Conservation (phyloP, 2,888 invertebrate species). For the Drosophila affinis region DNA sequence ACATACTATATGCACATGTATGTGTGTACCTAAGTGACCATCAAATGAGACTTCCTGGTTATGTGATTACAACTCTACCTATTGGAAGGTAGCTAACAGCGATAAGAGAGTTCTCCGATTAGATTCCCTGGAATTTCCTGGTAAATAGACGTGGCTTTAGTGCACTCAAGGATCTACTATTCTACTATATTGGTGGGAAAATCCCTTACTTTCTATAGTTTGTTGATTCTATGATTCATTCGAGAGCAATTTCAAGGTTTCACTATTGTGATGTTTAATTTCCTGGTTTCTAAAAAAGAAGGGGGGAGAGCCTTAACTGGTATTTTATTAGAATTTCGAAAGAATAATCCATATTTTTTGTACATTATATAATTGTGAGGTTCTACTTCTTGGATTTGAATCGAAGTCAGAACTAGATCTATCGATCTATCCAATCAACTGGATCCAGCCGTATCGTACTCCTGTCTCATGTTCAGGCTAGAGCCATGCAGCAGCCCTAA, state of each 20-base stretch:
- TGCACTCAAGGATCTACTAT: neutral
- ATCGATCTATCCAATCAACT: too few species aligned
- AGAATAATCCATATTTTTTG: neutral
- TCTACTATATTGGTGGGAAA: neutral
- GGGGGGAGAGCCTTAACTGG: neutral
- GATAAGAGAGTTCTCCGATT: conserved; percentile 21
- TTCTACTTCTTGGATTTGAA: neutral
- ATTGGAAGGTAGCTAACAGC: conserved; percentile 17
- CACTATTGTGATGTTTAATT: neutral
- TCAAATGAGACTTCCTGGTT: conserved; percentile 36
- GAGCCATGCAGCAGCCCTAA: neutral
- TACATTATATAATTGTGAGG: neutral
- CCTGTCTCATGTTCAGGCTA: neutral
- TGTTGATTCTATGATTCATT: neutral
- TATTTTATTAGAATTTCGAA: too few species aligned
- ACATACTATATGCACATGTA: neutral
- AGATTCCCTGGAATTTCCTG: conserved; percentile 35
- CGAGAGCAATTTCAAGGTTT: neutral
- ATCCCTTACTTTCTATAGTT: neutral
- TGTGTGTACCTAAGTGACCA: neutral
- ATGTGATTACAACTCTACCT: conserved; percentile 18
- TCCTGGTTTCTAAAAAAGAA: neutral
- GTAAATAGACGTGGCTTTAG: neutral
- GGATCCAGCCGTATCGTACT: too few species aligned
- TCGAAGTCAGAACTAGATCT: too few species aligned